Evolutionary conservation across 2,113 vertebrate species (phyloP).

Genomic region (Syrrhaptes paradoxus): DNA sequence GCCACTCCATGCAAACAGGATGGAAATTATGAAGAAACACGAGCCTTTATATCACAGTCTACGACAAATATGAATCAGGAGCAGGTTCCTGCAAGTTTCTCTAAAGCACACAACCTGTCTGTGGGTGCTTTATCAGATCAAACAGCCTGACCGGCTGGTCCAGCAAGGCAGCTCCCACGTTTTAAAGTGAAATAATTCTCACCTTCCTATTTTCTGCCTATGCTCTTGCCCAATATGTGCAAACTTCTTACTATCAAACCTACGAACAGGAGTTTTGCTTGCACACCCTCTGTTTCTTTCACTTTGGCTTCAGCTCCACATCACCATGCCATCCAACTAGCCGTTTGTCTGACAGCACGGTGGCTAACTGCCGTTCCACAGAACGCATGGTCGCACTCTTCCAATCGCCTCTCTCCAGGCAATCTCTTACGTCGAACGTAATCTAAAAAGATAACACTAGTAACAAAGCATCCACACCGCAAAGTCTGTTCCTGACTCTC

Average conservation of each 20-base stretch:
- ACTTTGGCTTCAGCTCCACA: neutral
- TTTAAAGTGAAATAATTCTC: neutral
- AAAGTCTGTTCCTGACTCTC: neutral
- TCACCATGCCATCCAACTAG: rapidly evolving
- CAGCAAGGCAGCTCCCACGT: neutral
- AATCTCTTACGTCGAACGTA: neutral
- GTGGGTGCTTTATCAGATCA: neutral
- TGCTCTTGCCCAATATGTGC: rapidly evolving
- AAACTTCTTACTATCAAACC: neutral
- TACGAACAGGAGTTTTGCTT: neutral
- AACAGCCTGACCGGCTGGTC: neutral
- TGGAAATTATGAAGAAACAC: neutral
- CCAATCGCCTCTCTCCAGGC: no score
- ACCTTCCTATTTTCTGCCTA: neutral
- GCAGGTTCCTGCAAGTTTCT: neutral
- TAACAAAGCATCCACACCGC: neutral
- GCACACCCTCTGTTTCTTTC: neutral
- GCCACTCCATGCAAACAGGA: neutral
- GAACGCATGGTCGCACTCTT: no score
- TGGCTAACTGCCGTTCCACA: neutral
- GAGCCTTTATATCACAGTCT: no score
- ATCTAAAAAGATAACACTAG: neutral
- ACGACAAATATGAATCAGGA: neutral
- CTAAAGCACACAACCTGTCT: neutral
- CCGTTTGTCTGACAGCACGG: rapidly evolving